phyloP scores from a whole-genome alignment of 92 coral and sea anemone genomes.

The Montipora capitata region DNA sequence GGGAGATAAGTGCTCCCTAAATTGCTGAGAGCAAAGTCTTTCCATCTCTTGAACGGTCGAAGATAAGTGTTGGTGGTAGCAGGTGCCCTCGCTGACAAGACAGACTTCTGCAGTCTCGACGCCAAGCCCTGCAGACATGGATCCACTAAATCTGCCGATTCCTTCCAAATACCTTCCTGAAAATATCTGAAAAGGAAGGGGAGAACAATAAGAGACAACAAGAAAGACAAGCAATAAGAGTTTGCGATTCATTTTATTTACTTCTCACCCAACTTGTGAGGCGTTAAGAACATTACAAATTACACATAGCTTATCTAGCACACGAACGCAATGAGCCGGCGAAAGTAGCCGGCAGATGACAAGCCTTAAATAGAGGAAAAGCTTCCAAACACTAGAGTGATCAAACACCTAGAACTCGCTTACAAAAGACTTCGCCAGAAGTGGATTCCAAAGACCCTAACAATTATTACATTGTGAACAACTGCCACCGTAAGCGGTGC shows the following conservation, averaged over 20 bases:
- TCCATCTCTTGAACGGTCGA: constrained; percentile 62
- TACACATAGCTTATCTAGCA: not conserved
- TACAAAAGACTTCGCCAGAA: not conserved
- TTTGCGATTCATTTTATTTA: not conserved
- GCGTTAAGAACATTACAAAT: too few relatives aligned
- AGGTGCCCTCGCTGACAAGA: constrained; percentile 63
- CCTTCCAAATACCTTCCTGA: constrained; percentile 14
- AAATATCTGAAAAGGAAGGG: not conserved
- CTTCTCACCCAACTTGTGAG: not conserved
- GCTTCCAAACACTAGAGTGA: not conserved
- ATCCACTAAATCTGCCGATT: not conserved
- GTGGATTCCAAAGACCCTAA: constrained; percentile 1
- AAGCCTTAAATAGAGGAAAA: not conserved
- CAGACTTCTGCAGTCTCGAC: constrained; percentile 56
- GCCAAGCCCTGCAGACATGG: constrained; percentile 13
- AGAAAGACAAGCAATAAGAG: not conserved
- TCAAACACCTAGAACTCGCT: not conserved
- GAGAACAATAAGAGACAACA: constrained; percentile 11
- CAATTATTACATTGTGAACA: not conserved
- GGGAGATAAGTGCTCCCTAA: constrained; percentile 3
- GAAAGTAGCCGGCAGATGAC: too few relatives aligned
- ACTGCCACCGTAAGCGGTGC: not conserved
- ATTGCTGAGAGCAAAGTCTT: constrained; percentile 25
- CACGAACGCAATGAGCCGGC: too few relatives aligned
- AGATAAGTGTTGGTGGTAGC: constrained; percentile 36